Conservation (phyloP, 2,797 vertebrate genomes). For the Anomalospiza imberbis region DNA sequence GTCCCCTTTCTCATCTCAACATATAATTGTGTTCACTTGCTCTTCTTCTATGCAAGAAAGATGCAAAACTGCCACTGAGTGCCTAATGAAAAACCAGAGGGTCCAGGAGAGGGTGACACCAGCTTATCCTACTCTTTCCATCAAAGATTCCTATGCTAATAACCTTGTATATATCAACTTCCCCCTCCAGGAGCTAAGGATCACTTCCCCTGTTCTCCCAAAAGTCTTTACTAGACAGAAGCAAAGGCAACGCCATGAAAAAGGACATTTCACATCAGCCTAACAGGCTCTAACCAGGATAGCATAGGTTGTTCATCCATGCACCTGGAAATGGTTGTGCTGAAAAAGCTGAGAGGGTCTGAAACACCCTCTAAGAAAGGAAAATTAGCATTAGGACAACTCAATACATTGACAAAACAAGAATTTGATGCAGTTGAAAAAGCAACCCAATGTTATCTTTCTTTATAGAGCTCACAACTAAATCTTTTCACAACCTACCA, state of each 20-base stretch:
- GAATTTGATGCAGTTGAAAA: background rate
- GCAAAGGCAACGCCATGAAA: background rate
- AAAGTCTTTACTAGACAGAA: background rate
- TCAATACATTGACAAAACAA: background rate
- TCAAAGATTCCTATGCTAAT: background rate
- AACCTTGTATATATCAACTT: accelerated
- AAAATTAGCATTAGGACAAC: background rate
- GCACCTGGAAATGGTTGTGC: background rate
- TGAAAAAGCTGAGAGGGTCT: background rate
- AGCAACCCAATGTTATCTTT: background rate
- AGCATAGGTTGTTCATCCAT: background rate
- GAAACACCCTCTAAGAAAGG: background rate
- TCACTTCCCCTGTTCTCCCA: background rate
- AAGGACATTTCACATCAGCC: background rate
- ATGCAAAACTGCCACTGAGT: background rate
- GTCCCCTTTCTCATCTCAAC: background rate
- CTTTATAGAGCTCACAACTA: background rate
- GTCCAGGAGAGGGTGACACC: background rate
- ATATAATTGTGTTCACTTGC: accelerated
- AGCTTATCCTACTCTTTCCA: background rate
- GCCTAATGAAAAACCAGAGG: background rate
- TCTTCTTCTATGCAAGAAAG: background rate
- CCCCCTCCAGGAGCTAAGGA: background rate
- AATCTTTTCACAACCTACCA: background rate
- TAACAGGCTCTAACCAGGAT: background rate